A percentile compares a stretch with the other conserved stretches of the same genome.
phyloP scores from a whole-genome alignment of 2,797 vertebrate genomes.

The Lagocephalus sceleratus region DNA sequence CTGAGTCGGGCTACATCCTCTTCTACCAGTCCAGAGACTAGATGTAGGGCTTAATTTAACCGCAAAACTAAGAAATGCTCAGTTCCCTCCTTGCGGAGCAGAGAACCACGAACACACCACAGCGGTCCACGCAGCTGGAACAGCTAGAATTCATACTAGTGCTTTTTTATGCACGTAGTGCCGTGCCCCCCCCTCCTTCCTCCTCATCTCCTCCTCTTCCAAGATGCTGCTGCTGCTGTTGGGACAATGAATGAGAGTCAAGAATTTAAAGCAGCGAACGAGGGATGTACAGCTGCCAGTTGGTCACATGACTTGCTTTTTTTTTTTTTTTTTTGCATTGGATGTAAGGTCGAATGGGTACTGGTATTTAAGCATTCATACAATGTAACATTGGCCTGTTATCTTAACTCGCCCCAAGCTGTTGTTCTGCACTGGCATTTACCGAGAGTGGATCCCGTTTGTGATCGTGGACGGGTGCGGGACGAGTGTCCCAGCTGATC shows the following conservation, averaged over 20 bases:
- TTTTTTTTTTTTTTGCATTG: slow-evolving; percentile 66
- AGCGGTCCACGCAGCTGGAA: slow-evolving; percentile 46
- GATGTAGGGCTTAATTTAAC: slow-evolving; percentile 41
- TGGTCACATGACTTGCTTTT: slow-evolving; percentile 61
- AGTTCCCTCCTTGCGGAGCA: slow-evolving; percentile 19
- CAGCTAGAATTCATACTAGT: slow-evolving; percentile 64
- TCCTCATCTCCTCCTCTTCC: slow-evolving; percentile 26
- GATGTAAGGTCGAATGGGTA: slow-evolving; percentile 63
- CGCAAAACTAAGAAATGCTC: slow-evolving; percentile 32
- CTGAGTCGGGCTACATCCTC: slow-evolving; percentile 99
- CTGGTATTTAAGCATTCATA: slow-evolving; percentile 71
- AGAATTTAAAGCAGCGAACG: slow-evolving; percentile 59
- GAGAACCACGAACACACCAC: slow-evolving; percentile 46
- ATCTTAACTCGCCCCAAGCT: slow-evolving; percentile 55
- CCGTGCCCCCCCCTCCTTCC: slow-evolving; percentile 24
- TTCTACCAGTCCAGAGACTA: slow-evolving; percentile 98
- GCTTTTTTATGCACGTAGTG: slow-evolving; percentile 55
- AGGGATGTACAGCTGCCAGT: slow-evolving; percentile 69
- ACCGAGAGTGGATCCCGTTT: slow-evolving; percentile 31
- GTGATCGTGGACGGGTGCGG: slow-evolving; percentile 33
- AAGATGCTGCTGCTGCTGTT: slow-evolving; percentile 47
- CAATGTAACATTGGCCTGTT: slow-evolving; percentile 64
- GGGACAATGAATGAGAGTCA: slow-evolving; percentile 65
- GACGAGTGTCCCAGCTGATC: slow-evolving; percentile 68
- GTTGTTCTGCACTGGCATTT: slow-evolving; percentile 61